Evolutionary conservation across 2,113 vertebrate species (phyloP).

Genomic region (Gobio gobio): DNA sequence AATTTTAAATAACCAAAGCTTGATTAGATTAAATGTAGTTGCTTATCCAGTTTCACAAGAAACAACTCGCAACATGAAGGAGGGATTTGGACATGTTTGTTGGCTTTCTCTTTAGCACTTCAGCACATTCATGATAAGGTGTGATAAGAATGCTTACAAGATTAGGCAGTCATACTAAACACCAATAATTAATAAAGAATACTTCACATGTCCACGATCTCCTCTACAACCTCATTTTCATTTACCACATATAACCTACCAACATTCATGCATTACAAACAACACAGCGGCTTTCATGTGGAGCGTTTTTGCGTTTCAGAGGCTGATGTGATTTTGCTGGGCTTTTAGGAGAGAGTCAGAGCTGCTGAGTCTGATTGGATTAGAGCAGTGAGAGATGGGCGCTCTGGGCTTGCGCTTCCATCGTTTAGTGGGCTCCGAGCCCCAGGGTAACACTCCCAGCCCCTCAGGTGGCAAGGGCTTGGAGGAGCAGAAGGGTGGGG

Average conservation of each 20-base stretch:
- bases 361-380: conserved; percentile 16
- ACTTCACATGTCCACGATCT: neutral
- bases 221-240: neutral
- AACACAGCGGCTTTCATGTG: neutral
- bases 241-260: conserved; percentile 2
- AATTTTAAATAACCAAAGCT: neutral
- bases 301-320: neutral
- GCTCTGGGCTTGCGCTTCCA: conserved; percentile 16
- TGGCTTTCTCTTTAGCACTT: neutral
- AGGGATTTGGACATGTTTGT: conserved; percentile 16
- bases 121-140: conserved; percentile 25
- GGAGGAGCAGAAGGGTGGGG: neutral
- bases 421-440: conserved; percentile 20
- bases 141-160: conserved; percentile 30
- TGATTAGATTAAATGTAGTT: neutral
- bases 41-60: neutral
- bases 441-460: conserved; percentile 10
- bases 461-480: neutral
- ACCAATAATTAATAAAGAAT: conserved; percentile 26
- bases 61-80: neutral
- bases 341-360: conserved; percentile 14
- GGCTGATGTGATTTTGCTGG: conserved; percentile 32
- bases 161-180: conserved; percentile 15
- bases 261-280: neutral
- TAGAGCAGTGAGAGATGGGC: conserved; percentile 21